Conservation (phyloP, 2,113 vertebrate species). For the Pandion haliaetus region DNA sequence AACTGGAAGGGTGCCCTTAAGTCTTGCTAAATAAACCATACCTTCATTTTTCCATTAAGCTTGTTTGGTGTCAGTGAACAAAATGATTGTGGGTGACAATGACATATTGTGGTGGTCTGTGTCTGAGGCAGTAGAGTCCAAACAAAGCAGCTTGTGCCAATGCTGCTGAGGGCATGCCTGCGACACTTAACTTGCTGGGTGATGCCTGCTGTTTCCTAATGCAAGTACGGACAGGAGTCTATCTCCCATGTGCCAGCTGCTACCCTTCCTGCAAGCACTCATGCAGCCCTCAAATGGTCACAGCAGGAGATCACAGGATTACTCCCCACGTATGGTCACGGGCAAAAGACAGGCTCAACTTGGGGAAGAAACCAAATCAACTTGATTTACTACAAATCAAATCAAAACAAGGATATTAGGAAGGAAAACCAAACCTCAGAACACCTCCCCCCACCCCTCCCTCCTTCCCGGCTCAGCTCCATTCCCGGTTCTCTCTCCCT, state of each 20-base stretch:
- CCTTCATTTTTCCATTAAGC: neutral
- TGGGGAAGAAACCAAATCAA: too few relatives aligned
- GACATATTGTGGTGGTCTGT: neutral
- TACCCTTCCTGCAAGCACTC: neutral
- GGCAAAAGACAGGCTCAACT: too few relatives aligned
- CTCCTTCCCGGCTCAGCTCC: too few relatives aligned
- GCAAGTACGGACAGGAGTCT: neutral
- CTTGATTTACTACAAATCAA: too few relatives aligned
- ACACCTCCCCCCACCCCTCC: too few relatives aligned
- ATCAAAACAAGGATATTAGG: too few relatives aligned
- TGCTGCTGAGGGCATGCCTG: neutral
- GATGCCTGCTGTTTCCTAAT: neutral
- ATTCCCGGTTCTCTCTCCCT: too few relatives aligned
- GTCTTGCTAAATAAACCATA: neutral
- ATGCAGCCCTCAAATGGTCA: neutral
- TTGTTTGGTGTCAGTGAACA: neutral
- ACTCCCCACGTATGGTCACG: too few relatives aligned
- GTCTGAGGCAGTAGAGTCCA: neutral
- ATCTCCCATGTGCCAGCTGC: neutral
- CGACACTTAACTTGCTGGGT: fast-evolving
- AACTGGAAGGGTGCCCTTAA: neutral
- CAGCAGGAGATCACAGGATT: neutral
- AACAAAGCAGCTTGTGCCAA: neutral
- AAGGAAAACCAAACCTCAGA: too few relatives aligned
- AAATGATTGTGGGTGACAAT: neutral